Base-by-base conservation (phyloP, 2,888 invertebrate genomes). In the Drosophila fulvimacula region DNA sequence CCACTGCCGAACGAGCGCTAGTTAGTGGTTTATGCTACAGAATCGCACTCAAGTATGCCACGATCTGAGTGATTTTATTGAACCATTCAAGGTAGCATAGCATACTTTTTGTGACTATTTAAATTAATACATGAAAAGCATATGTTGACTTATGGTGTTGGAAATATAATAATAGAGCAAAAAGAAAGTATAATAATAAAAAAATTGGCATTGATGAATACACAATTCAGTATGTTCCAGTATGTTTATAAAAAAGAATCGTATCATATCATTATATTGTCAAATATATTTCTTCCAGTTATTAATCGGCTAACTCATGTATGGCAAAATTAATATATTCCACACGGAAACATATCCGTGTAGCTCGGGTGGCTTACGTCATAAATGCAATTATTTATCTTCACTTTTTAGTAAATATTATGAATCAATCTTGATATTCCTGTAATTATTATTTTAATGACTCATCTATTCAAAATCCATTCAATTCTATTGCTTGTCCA, bases 1-100 rank as follows among this genome's bases (percentile, higher is more conserved):
- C n/a, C n/a, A n/a, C n/a, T n/a, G n/a, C n/a, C n/a, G n/a, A n/a
- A n/a, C n/a, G n/a, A n/a, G n/a, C n/a, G n/a, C n/a, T n/a, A n/a
- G n/a, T n/a, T n/a, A n/a, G n/a, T n/a, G 5, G 32, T 4, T 11
- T 24, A 1, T 21, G 36, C 1, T 7, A 15, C 11, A 10, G 36
- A 17, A 7, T 11, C 3, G 1, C 21, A 6, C 1, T 0, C 32
- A 52, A 44, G 64, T 65, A 65, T 46, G 44, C 64, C 32, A 39
- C 1, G 4, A 13, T 36, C 1, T 6, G 1, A 0, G 19, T 2
- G 9, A n/a, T 49, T 24, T 5, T 10, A 13, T 17, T 7, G 11
- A 13, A 5, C 5, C 7, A 7, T 3, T 4, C 0, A 2, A 15
- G 13, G 15, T 7, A 1, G 1, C 5, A 19, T 27, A 34, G 57